These are phyloP conservation scores for Margaritifera margaritifera DNA, from an alignment of 2,888 invertebrate species.

Conservation along the genomic window DNA sequence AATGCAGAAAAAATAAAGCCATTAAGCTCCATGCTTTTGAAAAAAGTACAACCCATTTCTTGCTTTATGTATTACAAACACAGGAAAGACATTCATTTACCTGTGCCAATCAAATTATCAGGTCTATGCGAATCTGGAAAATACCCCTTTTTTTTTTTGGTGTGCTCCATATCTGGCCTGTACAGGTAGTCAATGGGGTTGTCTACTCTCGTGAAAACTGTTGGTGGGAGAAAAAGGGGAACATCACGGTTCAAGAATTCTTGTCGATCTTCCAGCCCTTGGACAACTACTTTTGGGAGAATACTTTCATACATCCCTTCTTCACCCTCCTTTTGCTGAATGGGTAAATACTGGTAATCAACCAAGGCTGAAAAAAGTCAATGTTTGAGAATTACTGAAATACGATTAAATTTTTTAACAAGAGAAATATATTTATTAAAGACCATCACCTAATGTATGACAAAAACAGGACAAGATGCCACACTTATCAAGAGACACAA, in stretches of 20 bases:
- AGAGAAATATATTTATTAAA: too few species aligned
- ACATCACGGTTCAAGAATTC: slow-evolving; percentile 78
- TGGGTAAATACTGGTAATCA: slow-evolving; percentile 94
- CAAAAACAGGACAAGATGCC: too few species aligned
- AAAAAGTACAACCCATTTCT: too few species aligned
- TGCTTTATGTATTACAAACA: too few species aligned
- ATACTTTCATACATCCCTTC: slow-evolving; percentile 42
- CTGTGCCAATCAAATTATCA: slow-evolving; percentile 59
- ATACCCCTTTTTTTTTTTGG: slow-evolving; percentile 28
- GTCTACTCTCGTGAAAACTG: slow-evolving; percentile 85
- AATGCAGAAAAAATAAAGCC: too few species aligned
- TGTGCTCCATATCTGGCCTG: slow-evolving; percentile 53
- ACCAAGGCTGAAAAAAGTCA: slow-evolving; percentile 80
- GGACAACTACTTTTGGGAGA: slow-evolving; percentile 49
- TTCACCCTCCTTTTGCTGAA: slow-evolving; percentile 72
- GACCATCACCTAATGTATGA: too few species aligned
- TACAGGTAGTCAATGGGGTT: slow-evolving; percentile 72
- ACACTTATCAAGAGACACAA: too few species aligned
- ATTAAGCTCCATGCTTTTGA: too few species aligned
- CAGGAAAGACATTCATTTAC: slow-evolving; percentile 28
- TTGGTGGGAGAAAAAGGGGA: slow-evolving; percentile 83
- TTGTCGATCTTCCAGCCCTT: slow-evolving; percentile 44
- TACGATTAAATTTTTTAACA: too few species aligned
- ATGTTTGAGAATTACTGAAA: slow-evolving; percentile 1
- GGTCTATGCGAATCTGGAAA: slow-evolving; percentile 44